These are phyloP conservation scores for Ganaspis brasiliensis DNA, from an alignment of 2,888 invertebrate genomes.

Conservation along the genomic window DNA sequence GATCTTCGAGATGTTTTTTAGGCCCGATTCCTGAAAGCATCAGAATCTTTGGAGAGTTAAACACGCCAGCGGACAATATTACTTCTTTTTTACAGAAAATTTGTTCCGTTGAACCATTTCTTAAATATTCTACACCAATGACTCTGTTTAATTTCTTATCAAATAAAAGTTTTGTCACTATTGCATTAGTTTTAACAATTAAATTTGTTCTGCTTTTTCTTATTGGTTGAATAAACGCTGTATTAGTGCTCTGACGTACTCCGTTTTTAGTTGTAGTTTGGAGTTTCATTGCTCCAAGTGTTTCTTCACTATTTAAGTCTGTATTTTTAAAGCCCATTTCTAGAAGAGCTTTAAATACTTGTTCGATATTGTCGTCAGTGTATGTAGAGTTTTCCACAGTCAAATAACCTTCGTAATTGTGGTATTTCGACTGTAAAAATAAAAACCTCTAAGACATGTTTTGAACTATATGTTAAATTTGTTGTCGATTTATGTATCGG, in stretches of 20 bases:
- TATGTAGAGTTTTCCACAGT: conserved; percentile 93
- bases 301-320: conserved; percentile 90
- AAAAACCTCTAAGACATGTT: too few species aligned
- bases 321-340: conserved; percentile 92
- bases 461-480: too few species aligned
- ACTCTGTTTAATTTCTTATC: conserved; percentile 89
- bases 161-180: conserved; percentile 89
- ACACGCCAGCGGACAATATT: conserved; percentile 93
- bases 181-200: conserved; percentile 90
- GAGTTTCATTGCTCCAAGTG: conserved; percentile 86
- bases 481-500: too few species aligned
- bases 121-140: conserved; percentile 88
- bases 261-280: conserved; percentile 85
- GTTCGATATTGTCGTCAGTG: conserved; percentile 90
- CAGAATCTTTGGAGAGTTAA: conserved; percentile 94
- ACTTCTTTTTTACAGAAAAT: conserved; percentile 91
- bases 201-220: conserved; percentile 87
- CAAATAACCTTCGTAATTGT: conserved; percentile 87
- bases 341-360: conserved; percentile 90
- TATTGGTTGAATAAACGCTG: conserved; percentile 86
- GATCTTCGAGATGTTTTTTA: conserved; percentile 85
- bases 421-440: conserved; percentile 87
- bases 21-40: conserved; percentile 95
- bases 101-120: conserved; percentile 85
- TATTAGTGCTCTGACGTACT: conserved; percentile 83